Evolutionary conservation across 1,140 invertebrate species (phyloP).

Genomic region (Drosophila grimshawi): DNA sequence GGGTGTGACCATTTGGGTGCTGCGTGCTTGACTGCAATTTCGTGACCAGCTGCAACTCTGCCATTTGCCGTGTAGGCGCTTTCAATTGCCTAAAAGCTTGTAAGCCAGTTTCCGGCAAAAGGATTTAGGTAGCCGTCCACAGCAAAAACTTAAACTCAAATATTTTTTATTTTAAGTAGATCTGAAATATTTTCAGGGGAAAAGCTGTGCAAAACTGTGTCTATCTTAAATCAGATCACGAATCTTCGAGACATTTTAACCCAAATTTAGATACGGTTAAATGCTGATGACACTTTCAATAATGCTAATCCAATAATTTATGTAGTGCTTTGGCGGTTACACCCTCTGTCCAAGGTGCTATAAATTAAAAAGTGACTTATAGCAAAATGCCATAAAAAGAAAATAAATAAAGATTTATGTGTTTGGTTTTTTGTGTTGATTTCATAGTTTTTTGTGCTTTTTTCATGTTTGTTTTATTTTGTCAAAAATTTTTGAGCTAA

Average conservation of each 20-base stretch:
- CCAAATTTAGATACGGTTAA: conserved; percentile 7
- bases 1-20: conserved; percentile 26
- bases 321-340: conserved; percentile 9
- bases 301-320: conserved; percentile 47
- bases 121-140: conserved; percentile 31
- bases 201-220: no score
- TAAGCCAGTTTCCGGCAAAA: conserved; percentile 78
- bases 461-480: conserved; percentile 60
- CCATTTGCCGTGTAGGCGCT: conserved; percentile 67
- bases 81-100: conserved; percentile 83
- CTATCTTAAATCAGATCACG: no score
- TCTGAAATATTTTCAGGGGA: no score
- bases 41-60: conserved; percentile 53
- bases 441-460: conserved; percentile 58
- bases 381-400: conserved; percentile 28
- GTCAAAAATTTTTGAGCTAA: conserved; percentile 75
- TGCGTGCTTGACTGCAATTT: conserved; percentile 78
- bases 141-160: conserved; percentile 24
- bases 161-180: background rate
- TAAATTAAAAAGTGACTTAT: conserved; percentile 36
- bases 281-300: conserved; percentile 5
- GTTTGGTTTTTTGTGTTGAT: conserved; percentile 47
- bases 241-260: conserved; percentile 10
- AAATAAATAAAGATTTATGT: conserved; percentile 58
- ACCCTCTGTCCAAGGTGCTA: conserved; percentile 8